These are phyloP conservation scores for Drosophila paranaensis DNA, from an alignment of 2,888 invertebrate species.

Conservation along the genomic window DNA sequence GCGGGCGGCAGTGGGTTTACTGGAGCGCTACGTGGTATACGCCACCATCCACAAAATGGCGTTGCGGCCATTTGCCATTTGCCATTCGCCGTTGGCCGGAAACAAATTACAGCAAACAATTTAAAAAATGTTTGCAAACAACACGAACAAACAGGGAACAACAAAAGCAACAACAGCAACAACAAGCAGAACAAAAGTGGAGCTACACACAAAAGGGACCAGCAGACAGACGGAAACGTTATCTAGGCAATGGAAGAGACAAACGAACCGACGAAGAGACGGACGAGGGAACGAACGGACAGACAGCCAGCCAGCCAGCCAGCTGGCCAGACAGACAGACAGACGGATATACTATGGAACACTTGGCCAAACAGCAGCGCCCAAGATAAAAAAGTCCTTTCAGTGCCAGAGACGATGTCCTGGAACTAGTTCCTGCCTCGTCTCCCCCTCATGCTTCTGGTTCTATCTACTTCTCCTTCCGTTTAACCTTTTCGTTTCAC, in stretches of 20 bases:
- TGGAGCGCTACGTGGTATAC: constrained; percentile 18
- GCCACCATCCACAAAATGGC: constrained; percentile 56
- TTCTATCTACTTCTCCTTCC: constrained; percentile 13
- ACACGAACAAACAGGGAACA: constrained; percentile 44
- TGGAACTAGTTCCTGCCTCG: constrained; percentile 21
- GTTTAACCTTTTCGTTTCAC: constrained; percentile 79
- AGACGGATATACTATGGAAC: constrained; percentile 20
- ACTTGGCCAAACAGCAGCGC: constrained; percentile 45
- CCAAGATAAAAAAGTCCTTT: constrained; percentile 65
- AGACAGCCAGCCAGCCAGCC: constrained; percentile 8
- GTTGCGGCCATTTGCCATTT: constrained; percentile 74
- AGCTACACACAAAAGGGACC: constrained; percentile 40
- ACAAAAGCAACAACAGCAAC: constrained; percentile 9
- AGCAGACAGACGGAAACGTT: constrained; percentile 68
- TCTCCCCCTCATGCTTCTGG: not conserved
- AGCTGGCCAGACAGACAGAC: constrained; percentile 3
- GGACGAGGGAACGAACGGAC: constrained; percentile 1
- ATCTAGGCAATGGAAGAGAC: constrained; percentile 64
- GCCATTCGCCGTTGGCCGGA: constrained; percentile 72
- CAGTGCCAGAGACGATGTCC: constrained; percentile 49
- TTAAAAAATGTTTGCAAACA: constrained; percentile 79
- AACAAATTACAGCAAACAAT: constrained; percentile 79
- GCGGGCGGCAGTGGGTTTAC: constrained; percentile 19
- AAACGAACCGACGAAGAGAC: constrained; percentile 9
- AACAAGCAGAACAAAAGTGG: constrained; percentile 12